Evolutionary conservation across 2,113 vertebrate species (phyloP).

Genomic region (Nyctibius bracteatus): DNA sequence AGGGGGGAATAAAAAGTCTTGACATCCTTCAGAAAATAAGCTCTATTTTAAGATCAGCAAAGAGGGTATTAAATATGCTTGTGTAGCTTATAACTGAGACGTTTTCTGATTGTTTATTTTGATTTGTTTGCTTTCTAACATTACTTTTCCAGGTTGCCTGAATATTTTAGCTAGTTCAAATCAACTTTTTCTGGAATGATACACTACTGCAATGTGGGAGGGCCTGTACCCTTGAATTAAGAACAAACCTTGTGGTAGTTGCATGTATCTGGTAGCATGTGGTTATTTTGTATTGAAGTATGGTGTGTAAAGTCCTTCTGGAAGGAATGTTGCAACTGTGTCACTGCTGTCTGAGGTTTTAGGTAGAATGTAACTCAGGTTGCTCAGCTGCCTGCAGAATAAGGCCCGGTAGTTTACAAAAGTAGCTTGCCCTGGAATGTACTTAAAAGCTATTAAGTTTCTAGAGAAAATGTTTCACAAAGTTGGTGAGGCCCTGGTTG

Average conservation of each 20-base stretch:
- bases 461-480: not conserved
- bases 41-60: not conserved
- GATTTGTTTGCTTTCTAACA: not conserved
- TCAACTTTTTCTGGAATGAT: not conserved
- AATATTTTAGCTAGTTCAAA: not conserved
- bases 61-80: not conserved
- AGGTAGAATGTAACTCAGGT: not conserved
- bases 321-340: not conserved
- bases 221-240: not conserved
- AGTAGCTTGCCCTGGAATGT: not conserved
- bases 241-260: not conserved
- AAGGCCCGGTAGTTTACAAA: not conserved
- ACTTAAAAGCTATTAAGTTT: not conserved
- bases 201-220: not conserved
- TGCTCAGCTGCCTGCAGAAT: accelerated
- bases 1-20: not conserved
- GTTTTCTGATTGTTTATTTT: not conserved
- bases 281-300: not conserved
- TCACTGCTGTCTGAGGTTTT: not conserved
- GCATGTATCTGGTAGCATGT: not conserved
- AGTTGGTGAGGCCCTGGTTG: not conserved
- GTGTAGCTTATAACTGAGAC: not conserved
- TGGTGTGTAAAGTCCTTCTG: not conserved
- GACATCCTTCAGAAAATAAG: not conserved
- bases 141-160: not conserved